phyloP scores from a whole-genome alignment of 2,888 invertebrate species.

The Operophtera brumata region DNA sequence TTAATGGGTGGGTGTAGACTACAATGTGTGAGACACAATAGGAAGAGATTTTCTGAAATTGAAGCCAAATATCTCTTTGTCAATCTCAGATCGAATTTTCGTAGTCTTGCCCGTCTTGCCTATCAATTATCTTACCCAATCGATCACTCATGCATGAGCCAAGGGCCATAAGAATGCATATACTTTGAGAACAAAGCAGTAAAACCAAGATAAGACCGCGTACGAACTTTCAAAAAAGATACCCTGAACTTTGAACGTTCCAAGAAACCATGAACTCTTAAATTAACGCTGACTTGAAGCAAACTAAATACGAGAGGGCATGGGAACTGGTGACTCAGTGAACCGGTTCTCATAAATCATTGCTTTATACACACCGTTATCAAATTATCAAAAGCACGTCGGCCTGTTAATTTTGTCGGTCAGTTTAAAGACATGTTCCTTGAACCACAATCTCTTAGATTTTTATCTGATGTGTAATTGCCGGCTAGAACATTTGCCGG shows the following conservation, averaged over 20 bases:
- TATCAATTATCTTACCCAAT: no score
- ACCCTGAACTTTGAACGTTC: slow-evolving; percentile 22
- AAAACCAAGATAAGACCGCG: neutral
- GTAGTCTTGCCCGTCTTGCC: no score
- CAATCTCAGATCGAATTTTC: no score
- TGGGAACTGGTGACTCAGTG: slow-evolving; percentile 51
- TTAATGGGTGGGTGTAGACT: no score
- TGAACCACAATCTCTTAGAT: slow-evolving; percentile 63
- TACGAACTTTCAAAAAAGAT: neutral
- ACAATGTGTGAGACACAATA: no score
- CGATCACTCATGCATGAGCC: no score
- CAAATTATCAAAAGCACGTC: slow-evolving; percentile 79
- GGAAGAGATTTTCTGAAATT: no score
- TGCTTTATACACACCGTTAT: slow-evolving; percentile 64
- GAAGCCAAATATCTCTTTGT: no score
- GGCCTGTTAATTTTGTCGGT: slow-evolving; percentile 73
- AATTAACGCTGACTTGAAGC: slow-evolving; percentile 11
- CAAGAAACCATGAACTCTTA: slow-evolving; percentile 36
- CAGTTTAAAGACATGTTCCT: slow-evolving; percentile 74
- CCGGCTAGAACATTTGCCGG: slow-evolving; percentile 66
- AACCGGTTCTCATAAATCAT: slow-evolving; percentile 70
- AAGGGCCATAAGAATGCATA: no score
- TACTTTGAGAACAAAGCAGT: no score
- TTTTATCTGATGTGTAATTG: slow-evolving; percentile 69
- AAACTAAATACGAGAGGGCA: slow-evolving; percentile 9